These are phyloP conservation scores for Protonemura montana DNA, from an alignment of 2,888 invertebrate genomes.

Conservation along the genomic window DNA sequence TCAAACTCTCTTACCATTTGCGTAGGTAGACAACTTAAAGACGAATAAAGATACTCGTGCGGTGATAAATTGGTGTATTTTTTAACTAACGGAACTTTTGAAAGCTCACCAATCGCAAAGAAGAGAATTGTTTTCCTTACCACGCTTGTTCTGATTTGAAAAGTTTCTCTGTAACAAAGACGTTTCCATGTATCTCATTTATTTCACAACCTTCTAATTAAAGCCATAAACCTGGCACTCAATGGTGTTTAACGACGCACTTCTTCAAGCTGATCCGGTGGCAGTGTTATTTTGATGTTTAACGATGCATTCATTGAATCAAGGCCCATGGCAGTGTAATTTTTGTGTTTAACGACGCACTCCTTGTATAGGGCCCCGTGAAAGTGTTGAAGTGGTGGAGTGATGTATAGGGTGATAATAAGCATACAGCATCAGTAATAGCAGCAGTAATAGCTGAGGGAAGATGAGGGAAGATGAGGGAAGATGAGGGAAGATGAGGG, in stretches of 20 bases:
- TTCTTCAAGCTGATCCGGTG: no score
- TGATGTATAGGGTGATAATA: no score
- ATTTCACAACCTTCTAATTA: not conserved
- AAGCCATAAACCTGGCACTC: not conserved
- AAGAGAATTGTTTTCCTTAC: no score
- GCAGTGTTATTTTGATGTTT: not conserved
- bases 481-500: no score
- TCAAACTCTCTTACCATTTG: not conserved
- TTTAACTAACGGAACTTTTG: no score
- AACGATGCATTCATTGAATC: not conserved
- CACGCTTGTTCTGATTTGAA: not conserved
- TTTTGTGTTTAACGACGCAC: not conserved
- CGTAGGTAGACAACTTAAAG: not conserved
- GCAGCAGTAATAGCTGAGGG: no score
- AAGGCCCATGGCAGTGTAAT: not conserved
- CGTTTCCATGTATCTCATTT: not conserved
- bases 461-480: no score
- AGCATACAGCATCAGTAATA: no score
- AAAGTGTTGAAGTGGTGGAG: no score
- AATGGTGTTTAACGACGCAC: no score
- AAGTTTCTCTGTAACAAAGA: not conserved
- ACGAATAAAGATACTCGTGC: not conserved
- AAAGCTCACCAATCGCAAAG: no score
- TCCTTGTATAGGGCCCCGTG: no score
- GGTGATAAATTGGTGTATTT: not conserved